Conservation (phyloP, 2,888 invertebrate genomes). For the Cryptus armator region DNA sequence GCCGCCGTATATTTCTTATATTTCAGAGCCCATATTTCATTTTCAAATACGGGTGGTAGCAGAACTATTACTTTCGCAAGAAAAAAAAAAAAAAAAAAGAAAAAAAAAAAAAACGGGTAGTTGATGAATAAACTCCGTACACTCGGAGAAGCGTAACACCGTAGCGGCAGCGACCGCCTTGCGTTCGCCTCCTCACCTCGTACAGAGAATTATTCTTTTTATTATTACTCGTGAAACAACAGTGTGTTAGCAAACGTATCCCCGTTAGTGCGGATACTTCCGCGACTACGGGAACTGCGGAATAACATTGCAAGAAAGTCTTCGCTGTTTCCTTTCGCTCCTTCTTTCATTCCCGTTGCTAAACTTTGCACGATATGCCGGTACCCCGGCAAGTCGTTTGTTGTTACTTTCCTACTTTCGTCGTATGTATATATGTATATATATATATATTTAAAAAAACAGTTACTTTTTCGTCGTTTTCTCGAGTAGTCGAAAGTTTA, state of each 20-base stretch:
- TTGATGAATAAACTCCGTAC: neutral
- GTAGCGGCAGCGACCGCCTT: neutral
- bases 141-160: neutral
- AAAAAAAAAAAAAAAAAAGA: neutral
- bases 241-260: neutral
- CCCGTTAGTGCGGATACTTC: neutral
- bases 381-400: neutral
- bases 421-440: neutral
- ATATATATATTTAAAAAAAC: too few species aligned
- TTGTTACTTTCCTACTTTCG: neutral
- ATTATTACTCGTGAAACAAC: neutral
- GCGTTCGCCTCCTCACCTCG: neutral
- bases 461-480: neutral
- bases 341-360: neutral
- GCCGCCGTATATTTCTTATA: too few species aligned
- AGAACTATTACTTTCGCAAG: too few species aligned
- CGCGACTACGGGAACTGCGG: neutral
- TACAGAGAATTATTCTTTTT: neutral
- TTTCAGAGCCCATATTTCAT: too few species aligned
- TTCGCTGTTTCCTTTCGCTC: neutral
- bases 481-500: neutral
- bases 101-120: neutral
- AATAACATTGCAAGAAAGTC: slow-evolving; percentile 3
- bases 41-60: too few species aligned
- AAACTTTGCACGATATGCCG: neutral